phyloP scores from a whole-genome alignment of 2,797 vertebrate genomes.

The Kryptopterus vitreolus region DNA sequence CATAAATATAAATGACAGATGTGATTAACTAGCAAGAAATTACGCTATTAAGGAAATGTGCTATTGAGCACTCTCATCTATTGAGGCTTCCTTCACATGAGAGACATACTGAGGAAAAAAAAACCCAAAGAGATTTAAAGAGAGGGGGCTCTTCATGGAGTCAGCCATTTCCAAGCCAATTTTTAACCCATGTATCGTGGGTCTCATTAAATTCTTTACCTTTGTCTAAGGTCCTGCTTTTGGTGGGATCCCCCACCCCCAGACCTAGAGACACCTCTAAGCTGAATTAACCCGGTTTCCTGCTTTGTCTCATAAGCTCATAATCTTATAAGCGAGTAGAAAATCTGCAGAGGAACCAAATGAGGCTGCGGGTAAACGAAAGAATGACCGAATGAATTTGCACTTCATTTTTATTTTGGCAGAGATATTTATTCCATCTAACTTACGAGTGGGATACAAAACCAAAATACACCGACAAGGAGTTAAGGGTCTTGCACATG shows the following conservation, averaged over 20 bases:
- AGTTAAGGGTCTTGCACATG: slow-evolving; percentile 8
- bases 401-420: not conserved
- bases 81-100: not conserved
- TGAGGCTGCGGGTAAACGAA: not conserved
- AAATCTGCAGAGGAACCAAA: slow-evolving; percentile 33
- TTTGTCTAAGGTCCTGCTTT: not conserved
- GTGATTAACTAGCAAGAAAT: slow-evolving; percentile 6
- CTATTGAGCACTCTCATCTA: not conserved
- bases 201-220: not conserved
- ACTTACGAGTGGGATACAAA: not conserved
- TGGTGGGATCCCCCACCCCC: not conserved
- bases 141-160: not conserved
- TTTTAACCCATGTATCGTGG: not conserved
- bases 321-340: slow-evolving; percentile 49
- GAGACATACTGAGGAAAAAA: not conserved
- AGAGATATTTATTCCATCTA: not conserved
- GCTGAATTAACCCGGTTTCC: slow-evolving; percentile 55
- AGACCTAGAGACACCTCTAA: slow-evolving; percentile 47
- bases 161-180: not conserved
- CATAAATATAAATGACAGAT: slow-evolving; percentile 1
- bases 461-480: not conserved
- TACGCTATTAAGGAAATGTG: not conserved
- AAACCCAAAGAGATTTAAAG: not conserved
- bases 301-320: slow-evolving; percentile 51
- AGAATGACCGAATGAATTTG: not conserved